phyloP scores from a whole-genome alignment of 2,113 vertebrate species.

The Scartelaos histophorus region DNA sequence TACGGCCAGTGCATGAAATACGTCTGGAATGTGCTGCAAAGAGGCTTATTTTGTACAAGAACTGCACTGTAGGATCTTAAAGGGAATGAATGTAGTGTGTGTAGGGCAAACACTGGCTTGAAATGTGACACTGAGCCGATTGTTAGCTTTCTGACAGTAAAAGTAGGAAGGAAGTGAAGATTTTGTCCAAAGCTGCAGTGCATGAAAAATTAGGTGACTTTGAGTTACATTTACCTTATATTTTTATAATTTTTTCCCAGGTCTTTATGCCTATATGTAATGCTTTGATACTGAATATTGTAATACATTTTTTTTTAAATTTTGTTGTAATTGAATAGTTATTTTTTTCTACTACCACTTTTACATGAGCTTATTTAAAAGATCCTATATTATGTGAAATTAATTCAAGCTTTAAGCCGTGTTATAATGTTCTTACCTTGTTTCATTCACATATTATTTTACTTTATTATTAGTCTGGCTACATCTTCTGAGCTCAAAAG shows the following conservation, averaged over 20 bases:
- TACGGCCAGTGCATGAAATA: not conserved
- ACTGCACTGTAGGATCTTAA: constrained; percentile 10
- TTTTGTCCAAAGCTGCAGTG: not conserved
- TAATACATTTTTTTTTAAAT: no score
- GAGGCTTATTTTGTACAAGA: not conserved
- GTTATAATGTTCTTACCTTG: no score
- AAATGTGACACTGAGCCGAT: constrained; percentile 56
- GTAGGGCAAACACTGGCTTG: constrained; percentile 49
- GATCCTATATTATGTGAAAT: no score
- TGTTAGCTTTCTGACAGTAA: constrained; percentile 49
- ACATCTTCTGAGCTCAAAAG: no score
- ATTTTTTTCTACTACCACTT: no score
- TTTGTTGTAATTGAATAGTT: no score
- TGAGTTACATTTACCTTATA: not conserved
- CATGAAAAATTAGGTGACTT: not conserved
- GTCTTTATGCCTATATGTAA: not conserved
- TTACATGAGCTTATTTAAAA: no score
- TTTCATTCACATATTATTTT: no score
- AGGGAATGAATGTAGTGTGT: constrained; percentile 41
- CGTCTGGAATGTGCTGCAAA: not conserved
- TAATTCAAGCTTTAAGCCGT: no score
- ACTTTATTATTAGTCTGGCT: no score
- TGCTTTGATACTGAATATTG: not conserved
- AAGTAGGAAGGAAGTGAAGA: constrained; percentile 44
- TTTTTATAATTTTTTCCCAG: not conserved